A percentile compares a stretch with the other conserved stretches of the same genome.
Evolutionary conservation across 1,140 invertebrate genomes (phyloP).

Genomic region (Mactra quadrangularis): DNA sequence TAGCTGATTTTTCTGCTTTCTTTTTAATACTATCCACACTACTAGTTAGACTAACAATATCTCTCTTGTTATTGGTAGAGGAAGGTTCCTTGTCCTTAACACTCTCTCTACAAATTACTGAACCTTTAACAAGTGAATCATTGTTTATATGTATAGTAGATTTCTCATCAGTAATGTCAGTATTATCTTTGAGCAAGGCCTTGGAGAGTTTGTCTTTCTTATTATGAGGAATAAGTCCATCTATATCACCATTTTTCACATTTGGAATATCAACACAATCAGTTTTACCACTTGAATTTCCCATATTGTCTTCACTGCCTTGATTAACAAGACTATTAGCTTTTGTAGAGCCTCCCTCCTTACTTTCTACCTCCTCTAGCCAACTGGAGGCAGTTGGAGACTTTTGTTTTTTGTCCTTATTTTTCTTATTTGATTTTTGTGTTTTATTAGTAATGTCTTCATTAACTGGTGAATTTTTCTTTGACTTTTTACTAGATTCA

Average conservation of each 20-base stretch:
- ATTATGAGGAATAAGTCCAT: constrained; percentile 3
- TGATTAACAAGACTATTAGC: constrained; percentile 5
- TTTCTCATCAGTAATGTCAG: constrained; percentile 10
- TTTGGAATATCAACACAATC: constrained; percentile 34
- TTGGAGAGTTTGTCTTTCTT: constrained; percentile 27
- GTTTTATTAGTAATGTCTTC: constrained; percentile 58
- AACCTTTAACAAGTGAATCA: constrained; percentile 3
- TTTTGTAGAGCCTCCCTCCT: constrained; percentile 46
- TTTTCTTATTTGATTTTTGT: constrained; percentile 72
- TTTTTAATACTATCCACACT: constrained; percentile 31
- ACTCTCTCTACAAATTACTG: constrained; percentile 33
- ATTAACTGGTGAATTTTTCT: constrained; percentile 53
- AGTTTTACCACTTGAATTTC: constrained; percentile 68
- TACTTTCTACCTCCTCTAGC: constrained; percentile 36
- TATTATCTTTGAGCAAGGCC: constrained; percentile 32
- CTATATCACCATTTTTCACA: constrained; percentile 54
- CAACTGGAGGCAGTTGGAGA: constrained; percentile 54
- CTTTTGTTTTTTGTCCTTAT: constrained; percentile 71
- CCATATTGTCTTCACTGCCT: constrained; percentile 66
- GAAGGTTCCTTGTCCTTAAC: constrained; percentile 39
- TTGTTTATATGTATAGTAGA: constrained; percentile 4
- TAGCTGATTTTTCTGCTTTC: constrained; percentile 24
- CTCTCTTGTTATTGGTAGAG: constrained; percentile 36
- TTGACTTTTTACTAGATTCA: constrained; percentile 66
- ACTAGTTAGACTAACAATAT: constrained; percentile 11